These are phyloP conservation scores for Sesia bembeciformis DNA, from an alignment of 2,888 invertebrate genomes.

Conservation along the genomic window DNA sequence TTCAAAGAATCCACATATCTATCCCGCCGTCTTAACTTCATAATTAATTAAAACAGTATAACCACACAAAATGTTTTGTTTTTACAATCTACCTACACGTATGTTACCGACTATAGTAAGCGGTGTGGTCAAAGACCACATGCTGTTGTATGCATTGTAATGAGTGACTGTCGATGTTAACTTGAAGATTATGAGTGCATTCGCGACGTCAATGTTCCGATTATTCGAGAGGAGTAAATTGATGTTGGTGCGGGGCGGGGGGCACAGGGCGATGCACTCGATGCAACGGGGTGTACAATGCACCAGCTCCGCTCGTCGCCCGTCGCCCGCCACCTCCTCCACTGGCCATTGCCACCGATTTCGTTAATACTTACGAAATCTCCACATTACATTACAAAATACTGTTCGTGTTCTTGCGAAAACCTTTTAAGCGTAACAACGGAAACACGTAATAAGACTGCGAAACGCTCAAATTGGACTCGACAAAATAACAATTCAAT, in stretches of 20 bases:
- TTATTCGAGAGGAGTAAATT: slow-evolving; percentile 55
- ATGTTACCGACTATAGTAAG: no score
- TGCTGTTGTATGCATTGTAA: slow-evolving; percentile 22
- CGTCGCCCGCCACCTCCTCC: slow-evolving; percentile 32
- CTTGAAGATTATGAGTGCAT: slow-evolving; percentile 45
- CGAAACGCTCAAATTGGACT: no score
- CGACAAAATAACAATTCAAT: no score
- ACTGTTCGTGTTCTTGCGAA: background rate
- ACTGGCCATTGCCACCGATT: slow-evolving; percentile 55
- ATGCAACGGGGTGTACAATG: slow-evolving; percentile 36
- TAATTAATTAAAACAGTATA: no score
- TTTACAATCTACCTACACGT: no score
- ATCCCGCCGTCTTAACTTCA: no score
- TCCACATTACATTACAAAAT: background rate
- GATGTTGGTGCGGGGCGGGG: slow-evolving; percentile 22
- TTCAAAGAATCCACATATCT: no score
- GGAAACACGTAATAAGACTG: background rate
- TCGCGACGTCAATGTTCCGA: slow-evolving; percentile 59
- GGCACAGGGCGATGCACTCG: slow-evolving; percentile 33
- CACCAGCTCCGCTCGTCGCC: slow-evolving; percentile 27
- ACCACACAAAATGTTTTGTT: no score
- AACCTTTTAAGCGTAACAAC: background rate
- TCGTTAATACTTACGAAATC: slow-evolving; percentile 25
- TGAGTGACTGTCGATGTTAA: slow-evolving; percentile 33
- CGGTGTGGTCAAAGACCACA: background rate